These are phyloP conservation scores for Montifringilla adamsi DNA, from an alignment of 2,113 vertebrate species.

Conservation along the genomic window DNA sequence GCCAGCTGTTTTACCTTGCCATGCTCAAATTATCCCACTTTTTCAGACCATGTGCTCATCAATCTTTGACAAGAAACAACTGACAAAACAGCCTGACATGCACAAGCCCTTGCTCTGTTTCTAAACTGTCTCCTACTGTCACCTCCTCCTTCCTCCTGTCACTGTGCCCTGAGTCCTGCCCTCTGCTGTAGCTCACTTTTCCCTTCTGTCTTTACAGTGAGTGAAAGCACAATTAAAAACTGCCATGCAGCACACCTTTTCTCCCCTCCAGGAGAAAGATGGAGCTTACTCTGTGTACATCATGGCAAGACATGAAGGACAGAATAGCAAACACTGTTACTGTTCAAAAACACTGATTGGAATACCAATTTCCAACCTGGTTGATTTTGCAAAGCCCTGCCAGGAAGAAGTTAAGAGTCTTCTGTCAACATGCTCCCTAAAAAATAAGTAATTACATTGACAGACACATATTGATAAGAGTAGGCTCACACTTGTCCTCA, in stretches of 20 bases:
- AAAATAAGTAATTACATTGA: not conserved
- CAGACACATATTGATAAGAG: not conserved
- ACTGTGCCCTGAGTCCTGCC: rapidly evolving
- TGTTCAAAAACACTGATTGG: not conserved
- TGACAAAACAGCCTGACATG: not conserved
- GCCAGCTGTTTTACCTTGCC: not conserved
- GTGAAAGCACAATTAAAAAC: not conserved
- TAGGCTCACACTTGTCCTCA: not conserved
- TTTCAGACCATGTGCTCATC: not conserved
- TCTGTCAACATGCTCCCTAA: not conserved
- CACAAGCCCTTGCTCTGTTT: not conserved
- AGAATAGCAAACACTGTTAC: not conserved
- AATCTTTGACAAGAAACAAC: not conserved
- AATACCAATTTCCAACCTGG: not conserved
- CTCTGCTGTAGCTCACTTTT: not conserved
- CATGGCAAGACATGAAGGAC: not conserved
- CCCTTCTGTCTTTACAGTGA: not conserved
- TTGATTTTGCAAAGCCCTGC: not conserved
- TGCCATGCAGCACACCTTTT: not conserved
- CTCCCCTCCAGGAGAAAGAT: not conserved
- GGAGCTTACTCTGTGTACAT: rapidly evolving
- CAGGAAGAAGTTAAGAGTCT: not conserved
- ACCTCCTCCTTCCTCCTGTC: not conserved
- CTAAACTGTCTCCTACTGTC: not conserved
- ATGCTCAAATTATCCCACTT: not conserved